A percentile compares a stretch with the other conserved stretches of the same genome.
phyloP scores from a whole-genome alignment of 2,797 vertebrate species.

The Manis pentadactyla region DNA sequence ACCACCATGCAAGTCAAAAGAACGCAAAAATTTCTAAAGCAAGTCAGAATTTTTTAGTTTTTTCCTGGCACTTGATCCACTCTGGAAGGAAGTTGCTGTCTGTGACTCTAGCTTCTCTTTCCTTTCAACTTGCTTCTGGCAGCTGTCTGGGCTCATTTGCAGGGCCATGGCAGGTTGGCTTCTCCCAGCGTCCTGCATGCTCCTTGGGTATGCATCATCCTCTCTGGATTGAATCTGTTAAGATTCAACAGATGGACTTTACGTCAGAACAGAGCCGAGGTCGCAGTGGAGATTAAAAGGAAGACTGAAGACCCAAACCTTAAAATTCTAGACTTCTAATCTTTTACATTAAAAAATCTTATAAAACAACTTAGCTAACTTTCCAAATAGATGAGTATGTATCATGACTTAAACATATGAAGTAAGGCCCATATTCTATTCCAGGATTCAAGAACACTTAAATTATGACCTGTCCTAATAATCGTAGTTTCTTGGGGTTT shows the following conservation, averaged over 20 bases:
- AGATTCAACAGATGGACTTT: neutral
- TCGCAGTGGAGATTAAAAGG: neutral
- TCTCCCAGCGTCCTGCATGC: neutral
- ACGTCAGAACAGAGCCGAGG: neutral
- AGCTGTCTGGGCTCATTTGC: neutral
- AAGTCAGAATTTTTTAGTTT: neutral
- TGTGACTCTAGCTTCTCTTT: neutral
- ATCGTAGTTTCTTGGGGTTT: neutral
- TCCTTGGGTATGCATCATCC: fast-evolving
- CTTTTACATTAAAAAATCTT: neutral
- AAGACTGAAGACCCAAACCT: neutral
- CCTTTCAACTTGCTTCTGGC: neutral
- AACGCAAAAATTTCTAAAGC: neutral
- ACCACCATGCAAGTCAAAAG: neutral
- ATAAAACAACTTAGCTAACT: neutral
- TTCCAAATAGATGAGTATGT: neutral
- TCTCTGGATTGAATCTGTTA: neutral
- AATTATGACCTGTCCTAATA: neutral
- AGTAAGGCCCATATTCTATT: neutral
- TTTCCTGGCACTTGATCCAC: neutral
- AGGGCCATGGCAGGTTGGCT: neutral
- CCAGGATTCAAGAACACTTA: neutral
- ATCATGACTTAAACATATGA: neutral
- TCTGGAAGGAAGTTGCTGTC: neutral
- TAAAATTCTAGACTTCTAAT: slow-evolving; percentile 11